These are phyloP conservation scores for Ennomos erosarius DNA, from an alignment of 2,888 invertebrate species.

Conservation along the genomic window DNA sequence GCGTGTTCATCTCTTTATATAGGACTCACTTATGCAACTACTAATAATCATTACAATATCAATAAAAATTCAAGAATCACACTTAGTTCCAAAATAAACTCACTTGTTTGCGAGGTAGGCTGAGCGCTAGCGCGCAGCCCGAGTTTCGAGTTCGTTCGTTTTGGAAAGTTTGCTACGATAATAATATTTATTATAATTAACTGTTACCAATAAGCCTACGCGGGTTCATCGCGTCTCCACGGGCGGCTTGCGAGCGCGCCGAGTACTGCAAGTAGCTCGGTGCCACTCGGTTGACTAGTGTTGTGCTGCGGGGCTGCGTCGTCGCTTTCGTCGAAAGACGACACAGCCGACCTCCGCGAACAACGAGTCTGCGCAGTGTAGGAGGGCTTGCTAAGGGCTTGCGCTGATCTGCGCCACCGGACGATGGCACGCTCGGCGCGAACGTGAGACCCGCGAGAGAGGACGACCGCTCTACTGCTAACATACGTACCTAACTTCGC, in stretches of 20 bases:
- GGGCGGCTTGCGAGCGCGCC: conserved; percentile 58
- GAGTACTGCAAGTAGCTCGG: conserved; percentile 44
- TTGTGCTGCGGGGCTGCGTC: conserved; percentile 32
- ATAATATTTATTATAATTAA: conserved; percentile 84
- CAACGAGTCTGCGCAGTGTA: conserved; percentile 35
- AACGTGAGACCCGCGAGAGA: conserved; percentile 69
- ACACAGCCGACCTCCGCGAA: conserved; percentile 46
- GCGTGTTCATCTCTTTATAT: conserved; percentile 65
- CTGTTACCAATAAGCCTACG: conserved; percentile 84
- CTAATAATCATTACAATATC: conserved; percentile 85
- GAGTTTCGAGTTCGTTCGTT: conserved; percentile 86
- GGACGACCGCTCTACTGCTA: conserved; percentile 84
- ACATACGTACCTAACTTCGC: conserved; percentile 84
- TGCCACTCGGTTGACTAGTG: conserved; percentile 34
- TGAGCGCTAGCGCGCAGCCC: conserved; percentile 84
- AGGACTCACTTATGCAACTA: conserved; percentile 82
- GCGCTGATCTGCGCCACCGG: conserved; percentile 1
- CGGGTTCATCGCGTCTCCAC: conserved; percentile 80
- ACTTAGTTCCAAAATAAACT: conserved; percentile 91
- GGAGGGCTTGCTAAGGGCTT: conserved; percentile 7
- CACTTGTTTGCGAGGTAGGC: conserved; percentile 91
- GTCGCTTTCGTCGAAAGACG: conserved; percentile 42
- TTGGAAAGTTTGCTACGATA: conserved; percentile 86
- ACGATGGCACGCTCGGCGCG: conserved; percentile 14
- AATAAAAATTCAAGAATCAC: conserved; percentile 89